Evolutionary conservation across 2,797 vertebrate species (phyloP).

Genomic region (Phrynocephalus vlangalii): DNA sequence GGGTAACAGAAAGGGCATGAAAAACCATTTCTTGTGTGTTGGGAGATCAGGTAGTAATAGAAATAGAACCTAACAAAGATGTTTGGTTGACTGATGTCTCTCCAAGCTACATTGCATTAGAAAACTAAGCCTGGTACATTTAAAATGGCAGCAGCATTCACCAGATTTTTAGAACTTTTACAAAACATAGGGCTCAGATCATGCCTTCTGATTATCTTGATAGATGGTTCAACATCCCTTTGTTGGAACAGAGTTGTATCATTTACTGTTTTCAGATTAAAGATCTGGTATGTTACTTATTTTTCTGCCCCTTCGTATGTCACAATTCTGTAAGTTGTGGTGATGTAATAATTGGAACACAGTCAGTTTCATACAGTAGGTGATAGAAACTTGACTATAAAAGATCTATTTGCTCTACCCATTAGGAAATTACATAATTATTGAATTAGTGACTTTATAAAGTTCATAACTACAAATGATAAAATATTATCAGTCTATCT

Average conservation of each 20-base stretch:
- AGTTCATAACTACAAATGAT: neutral
- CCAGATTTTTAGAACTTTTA: neutral
- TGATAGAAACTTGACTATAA: neutral
- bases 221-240: neutral
- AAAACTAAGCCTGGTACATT: neutral
- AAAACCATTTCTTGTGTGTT: neutral
- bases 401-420: neutral
- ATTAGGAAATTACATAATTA: neutral
- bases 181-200: neutral
- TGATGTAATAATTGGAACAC: neutral
- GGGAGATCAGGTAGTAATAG: neutral
- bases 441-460: too few relatives aligned
- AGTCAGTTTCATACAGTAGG: neutral
- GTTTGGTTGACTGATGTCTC: too few relatives aligned
- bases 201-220: neutral
- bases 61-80: neutral
- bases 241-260: neutral
- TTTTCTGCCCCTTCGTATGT: neutral
- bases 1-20: neutral
- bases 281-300: neutral
- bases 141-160: neutral
- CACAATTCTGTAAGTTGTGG: too few relatives aligned
- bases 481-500: neutral
- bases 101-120: neutral
- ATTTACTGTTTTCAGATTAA: neutral